phyloP scores from a whole-genome alignment of 1,140 invertebrate genomes.

The Nasonia longicornis region DNA sequence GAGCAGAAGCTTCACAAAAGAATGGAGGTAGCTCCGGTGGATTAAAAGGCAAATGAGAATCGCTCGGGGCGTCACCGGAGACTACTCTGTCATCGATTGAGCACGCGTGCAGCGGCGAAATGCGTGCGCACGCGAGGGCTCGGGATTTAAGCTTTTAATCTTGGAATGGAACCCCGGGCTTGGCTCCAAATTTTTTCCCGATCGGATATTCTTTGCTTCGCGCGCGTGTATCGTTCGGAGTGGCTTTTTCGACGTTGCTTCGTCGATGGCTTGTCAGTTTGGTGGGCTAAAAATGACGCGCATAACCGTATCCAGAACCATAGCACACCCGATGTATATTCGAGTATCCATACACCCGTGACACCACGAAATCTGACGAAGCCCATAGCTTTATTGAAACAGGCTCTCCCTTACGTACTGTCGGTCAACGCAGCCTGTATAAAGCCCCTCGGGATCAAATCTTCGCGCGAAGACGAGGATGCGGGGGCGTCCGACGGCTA shows the following conservation, averaged over 20 bases:
- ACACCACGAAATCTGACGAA: background rate
- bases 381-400: background rate
- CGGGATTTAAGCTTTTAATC: constrained; percentile 42
- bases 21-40: constrained; percentile 19
- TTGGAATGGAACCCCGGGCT: constrained; percentile 34
- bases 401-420: background rate
- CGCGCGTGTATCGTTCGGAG: background rate
- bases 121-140: background rate
- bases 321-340: background rate
- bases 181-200: constrained; percentile 31
- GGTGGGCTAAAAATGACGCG: too few species aligned
- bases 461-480: background rate
- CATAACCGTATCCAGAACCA: too few species aligned
- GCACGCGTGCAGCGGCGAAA: background rate
- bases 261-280: too few species aligned
- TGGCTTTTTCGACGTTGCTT: too few species aligned
- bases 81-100: background rate
- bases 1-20: background rate
- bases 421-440: background rate
- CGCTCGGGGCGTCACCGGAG: constrained; percentile 46
- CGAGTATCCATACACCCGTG: too few species aligned
- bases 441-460: background rate
- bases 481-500: background rate
- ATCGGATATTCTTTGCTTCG: background rate
- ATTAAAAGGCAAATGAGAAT: constrained; percentile 61